phyloP scores from a whole-genome alignment of 2,888 invertebrate genomes.

The Epiblema foenella region DNA sequence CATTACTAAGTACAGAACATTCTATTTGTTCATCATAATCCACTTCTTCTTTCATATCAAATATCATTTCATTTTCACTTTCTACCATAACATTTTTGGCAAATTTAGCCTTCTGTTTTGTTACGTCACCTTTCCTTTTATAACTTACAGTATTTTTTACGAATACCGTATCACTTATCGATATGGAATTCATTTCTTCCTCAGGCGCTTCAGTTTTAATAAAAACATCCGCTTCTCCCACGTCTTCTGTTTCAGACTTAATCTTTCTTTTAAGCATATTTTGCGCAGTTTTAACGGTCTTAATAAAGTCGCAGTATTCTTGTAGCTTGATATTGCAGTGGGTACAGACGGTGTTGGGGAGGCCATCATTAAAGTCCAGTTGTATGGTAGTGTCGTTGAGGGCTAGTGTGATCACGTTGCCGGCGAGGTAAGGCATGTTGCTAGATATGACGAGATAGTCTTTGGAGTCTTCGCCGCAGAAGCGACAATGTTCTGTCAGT shows the following conservation, averaged over 20 bases:
- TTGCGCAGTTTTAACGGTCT: not conserved
- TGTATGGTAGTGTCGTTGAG: not conserved
- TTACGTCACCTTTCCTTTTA: not conserved
- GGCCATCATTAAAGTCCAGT: not conserved
- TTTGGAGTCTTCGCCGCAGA: not conserved
- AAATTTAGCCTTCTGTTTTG: not conserved
- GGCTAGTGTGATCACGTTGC: not conserved
- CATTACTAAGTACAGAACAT: not conserved
- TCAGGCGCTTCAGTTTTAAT: not conserved
- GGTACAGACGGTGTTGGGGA: not conserved
- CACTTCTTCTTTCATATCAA: not conserved
- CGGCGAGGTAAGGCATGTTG: not conserved
- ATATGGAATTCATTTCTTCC: not conserved
- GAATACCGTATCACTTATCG: not conserved
- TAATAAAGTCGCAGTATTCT: not conserved
- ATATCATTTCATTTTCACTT: not conserved
- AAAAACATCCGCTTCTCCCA: not conserved
- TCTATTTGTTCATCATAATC: not conserved
- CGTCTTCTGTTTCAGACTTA: not conserved
- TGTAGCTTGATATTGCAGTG: conserved; percentile 2
- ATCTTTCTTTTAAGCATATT: not conserved
- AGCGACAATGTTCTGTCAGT: conserved; percentile 1
- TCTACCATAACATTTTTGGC: not conserved
- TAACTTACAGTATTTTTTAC: not conserved
- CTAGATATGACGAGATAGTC: not conserved